Evolutionary conservation across 2,888 invertebrate genomes (phyloP).

Genomic region (Platycheirus albimanus): DNA sequence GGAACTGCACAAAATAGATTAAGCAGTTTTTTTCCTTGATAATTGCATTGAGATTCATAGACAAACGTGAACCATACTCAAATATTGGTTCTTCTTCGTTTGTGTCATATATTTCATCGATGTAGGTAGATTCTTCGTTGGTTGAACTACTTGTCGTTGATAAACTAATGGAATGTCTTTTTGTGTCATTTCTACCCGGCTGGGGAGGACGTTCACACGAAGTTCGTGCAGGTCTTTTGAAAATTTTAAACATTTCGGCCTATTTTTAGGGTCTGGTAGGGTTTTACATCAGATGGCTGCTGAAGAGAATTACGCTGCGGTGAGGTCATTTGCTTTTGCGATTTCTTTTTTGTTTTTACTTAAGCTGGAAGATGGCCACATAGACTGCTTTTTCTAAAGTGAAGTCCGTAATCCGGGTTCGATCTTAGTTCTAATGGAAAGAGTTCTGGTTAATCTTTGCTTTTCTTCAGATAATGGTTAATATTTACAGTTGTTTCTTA

Average conservation of each 20-base stretch:
- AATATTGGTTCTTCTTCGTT: slow-evolving; percentile 74
- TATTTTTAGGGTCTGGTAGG: not conserved
- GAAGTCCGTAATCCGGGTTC: no score
- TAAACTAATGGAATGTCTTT: slow-evolving; percentile 57
- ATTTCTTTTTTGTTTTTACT: slow-evolving; percentile 25
- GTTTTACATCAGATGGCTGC: slow-evolving; percentile 4
- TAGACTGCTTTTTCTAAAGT: slow-evolving; percentile 19
- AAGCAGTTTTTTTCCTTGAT: slow-evolving; percentile 91
- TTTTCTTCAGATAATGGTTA: no score
- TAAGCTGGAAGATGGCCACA: slow-evolving; percentile 53
- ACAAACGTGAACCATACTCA: slow-evolving; percentile 84
- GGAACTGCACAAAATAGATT: slow-evolving; percentile 92
- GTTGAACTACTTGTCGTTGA: slow-evolving; percentile 43
- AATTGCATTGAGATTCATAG: slow-evolving; percentile 89
- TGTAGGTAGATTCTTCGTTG: slow-evolving; percentile 41
- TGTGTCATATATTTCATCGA: slow-evolving; percentile 61
- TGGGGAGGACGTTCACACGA: slow-evolving; percentile 42
- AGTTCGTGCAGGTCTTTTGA: slow-evolving; percentile 43
- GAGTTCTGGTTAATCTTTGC: no score
- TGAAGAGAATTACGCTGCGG: not conserved
- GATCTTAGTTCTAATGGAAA: no score
- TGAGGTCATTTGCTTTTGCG: slow-evolving; percentile 33
- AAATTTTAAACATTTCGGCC: slow-evolving; percentile 61
- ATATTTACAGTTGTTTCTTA: not conserved
- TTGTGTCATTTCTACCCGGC: slow-evolving; percentile 31